Evolutionary conservation across 2,888 invertebrate genomes (phyloP), one percentile per base, ranked within the genome.

Genomic region (Andrena fulva): DNA sequence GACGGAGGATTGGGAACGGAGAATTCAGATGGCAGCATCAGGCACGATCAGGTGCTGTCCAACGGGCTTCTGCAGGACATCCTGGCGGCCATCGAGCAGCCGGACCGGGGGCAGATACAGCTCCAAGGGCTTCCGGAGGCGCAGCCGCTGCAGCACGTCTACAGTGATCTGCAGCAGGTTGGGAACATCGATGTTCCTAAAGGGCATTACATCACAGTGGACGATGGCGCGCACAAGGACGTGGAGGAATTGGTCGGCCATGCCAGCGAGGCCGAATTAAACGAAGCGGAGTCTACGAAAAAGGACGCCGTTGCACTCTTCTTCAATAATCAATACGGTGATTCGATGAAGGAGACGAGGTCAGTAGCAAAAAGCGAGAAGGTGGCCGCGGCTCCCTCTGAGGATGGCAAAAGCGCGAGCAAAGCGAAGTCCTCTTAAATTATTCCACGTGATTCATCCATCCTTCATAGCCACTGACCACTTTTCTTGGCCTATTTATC

Each of bases 41-140:
- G 94, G 12, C 97, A 98, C 89, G 96, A 97, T 16, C 97, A 97
- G 92, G 95, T 98, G 0, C 93, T 98, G 0, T 97, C 97, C 0
- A 96, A 97, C 91, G 97, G 97, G 1, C 94, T 98, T 0, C 93
- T 98, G 1, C 97, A 97, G 91, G 97, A 97, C 70, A 97, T 98
- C 75, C 93, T 98, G 2, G 96, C 97, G 81, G 98, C 97, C 0
- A 97, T 98, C 66, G 98, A 98, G 91, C 96, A 97, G 84, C 97
- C 97, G 0, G 90, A 89, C 5, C 84, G 84, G 2, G 91, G 90
- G 7, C 89, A 85, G 0, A 78, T 93, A 29, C 89, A 91, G 73
- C 77, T 92, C 42, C 91, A 93, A 79, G 90, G 80, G 8, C 67
- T 80, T 1, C 88, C 90, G 0, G 90, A 91, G 71, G 82, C 84